Base-by-base conservation (phyloP, 1,140 invertebrate species). In the Drosophila kohkoa region DNA sequence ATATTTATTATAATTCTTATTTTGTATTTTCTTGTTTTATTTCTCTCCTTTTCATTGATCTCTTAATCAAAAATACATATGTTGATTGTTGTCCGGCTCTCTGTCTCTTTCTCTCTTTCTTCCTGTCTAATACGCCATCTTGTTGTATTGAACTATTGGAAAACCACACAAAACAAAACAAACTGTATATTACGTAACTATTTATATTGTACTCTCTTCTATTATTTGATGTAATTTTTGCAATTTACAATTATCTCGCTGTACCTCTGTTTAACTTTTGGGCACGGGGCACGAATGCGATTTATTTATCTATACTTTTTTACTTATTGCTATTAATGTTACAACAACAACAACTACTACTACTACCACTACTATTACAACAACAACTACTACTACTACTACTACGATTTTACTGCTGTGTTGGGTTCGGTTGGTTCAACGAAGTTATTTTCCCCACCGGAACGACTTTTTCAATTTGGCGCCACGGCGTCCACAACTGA, bases 401-500 rank as follows among this genome's bases (percentile, higher is more conserved):
- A 49, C 15, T 41, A 41, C 46, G n/a, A 63, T 35, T 30, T n/a
- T 25, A 4, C 32, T 41, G 15, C 30, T 8, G n/a, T 43, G 16
- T 65, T 28, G 15, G 35, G 13, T 57, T 15, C 35, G 35, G 35
- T 38, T 38, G 35, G 15, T 25, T 48, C 30, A 41, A 41, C 20
- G 30, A 59, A 62, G 58, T 45, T 49, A 58, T 58, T 69, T 46
- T 35, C 62, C 55, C 15, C 64, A 67, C 20, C 65, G 38, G 60
- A 67, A 52, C 63, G 80, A 59, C 54, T 83, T 51, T 88, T 87
- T 54, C 79, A 87, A 46, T 87, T 87, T 68, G 79, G 82, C 57
- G 32, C 51, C 54, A 3, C 67, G n/a, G 20, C 52, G 30, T 5
- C 63, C 43, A 35, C 69, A 38, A 8, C 28, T 20, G 25, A 13